Evolutionary conservation across 2,888 invertebrate species (phyloP).

Genomic region (Prosapia bicincta): DNA sequence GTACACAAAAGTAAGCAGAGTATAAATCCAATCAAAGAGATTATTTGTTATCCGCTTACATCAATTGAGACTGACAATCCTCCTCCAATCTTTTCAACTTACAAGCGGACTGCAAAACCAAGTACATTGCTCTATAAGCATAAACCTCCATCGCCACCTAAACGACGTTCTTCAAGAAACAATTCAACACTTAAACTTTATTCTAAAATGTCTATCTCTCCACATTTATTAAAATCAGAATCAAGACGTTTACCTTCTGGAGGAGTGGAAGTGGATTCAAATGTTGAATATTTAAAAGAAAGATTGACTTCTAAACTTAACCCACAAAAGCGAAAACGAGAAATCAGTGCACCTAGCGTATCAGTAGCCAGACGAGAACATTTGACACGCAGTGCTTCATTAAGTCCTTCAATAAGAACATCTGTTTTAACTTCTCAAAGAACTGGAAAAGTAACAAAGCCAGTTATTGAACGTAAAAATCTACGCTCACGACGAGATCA

Average conservation of each 20-base stretch:
- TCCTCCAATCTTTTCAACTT: slow-evolving; percentile 55
- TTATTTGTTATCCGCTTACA: slow-evolving; percentile 58
- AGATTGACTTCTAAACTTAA: slow-evolving; percentile 57
- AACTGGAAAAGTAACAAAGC: slow-evolving; percentile 45
- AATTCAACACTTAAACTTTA: slow-evolving; percentile 65
- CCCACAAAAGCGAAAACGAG: slow-evolving; percentile 4
- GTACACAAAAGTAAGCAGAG: slow-evolving; percentile 59
- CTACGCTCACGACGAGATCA: slow-evolving; percentile 28
- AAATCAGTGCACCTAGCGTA: slow-evolving; percentile 13
- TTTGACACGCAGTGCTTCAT: slow-evolving; percentile 34
- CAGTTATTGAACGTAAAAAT: slow-evolving; percentile 41
- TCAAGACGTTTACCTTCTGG: slow-evolving; percentile 40
- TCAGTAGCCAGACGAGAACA: slow-evolving; percentile 33
- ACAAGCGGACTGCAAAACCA: slow-evolving; percentile 52
- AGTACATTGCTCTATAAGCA: slow-evolving; percentile 42
- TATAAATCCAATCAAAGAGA: slow-evolving; percentile 48
- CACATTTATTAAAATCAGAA: slow-evolving; percentile 42
- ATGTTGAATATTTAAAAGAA: slow-evolving; percentile 59
- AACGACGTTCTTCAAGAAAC: slow-evolving; percentile 70
- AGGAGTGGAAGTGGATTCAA: slow-evolving; percentile 46
- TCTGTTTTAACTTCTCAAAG: slow-evolving; percentile 40
- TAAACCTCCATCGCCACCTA: slow-evolving; percentile 68
- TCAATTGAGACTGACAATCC: slow-evolving; percentile 47
- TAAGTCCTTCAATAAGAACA: slow-evolving; percentile 29
- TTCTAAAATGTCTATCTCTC: slow-evolving; percentile 43